Percentiles rank a stretch among this genome's conserved stretches.
phyloP scores from a whole-genome alignment of 92 coral and sea anemone species.

The Zoanthus sansibaricus region DNA sequence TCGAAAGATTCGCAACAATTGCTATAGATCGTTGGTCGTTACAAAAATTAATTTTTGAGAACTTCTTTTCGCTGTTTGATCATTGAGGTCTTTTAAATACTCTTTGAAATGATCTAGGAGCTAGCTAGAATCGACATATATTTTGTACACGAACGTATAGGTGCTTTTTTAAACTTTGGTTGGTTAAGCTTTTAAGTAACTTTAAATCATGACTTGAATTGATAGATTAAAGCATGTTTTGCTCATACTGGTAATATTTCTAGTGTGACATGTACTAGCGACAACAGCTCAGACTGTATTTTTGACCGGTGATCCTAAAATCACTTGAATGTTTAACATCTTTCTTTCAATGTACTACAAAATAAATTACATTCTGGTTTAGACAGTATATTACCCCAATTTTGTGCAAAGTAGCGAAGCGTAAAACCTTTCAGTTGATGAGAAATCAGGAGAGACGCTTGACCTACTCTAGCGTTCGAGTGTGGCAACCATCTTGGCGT shows the following conservation, averaged over 20 bases:
- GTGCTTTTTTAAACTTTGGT: no score
- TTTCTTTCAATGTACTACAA: constrained; percentile 7
- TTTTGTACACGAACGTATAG: no score
- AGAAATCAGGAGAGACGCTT: constrained; percentile 27
- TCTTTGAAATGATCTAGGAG: no score
- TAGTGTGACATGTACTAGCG: constrained; percentile 20
- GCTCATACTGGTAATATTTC: neutral
- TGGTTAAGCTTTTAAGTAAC: no score
- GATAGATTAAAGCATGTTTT: neutral
- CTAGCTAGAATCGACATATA: no score
- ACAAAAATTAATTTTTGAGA: no score
- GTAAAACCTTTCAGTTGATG: constrained; percentile 18
- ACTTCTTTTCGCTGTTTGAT: no score
- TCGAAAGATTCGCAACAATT: no score
- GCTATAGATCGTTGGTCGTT: no score
- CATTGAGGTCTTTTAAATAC: no score
- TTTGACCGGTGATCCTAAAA: neutral
- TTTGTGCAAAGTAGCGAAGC: constrained; percentile 30
- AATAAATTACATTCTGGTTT: constrained; percentile 15
- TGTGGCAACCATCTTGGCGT: constrained; percentile 24
- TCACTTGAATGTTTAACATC: constrained; percentile 10
- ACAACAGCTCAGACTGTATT: constrained; percentile 9
- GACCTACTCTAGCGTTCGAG: constrained; percentile 20
- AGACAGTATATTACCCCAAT: constrained; percentile 17
- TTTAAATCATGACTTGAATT: no score